phyloP scores from a whole-genome alignment of 2,797 vertebrate species.

The Phrynocephalus forsythii region DNA sequence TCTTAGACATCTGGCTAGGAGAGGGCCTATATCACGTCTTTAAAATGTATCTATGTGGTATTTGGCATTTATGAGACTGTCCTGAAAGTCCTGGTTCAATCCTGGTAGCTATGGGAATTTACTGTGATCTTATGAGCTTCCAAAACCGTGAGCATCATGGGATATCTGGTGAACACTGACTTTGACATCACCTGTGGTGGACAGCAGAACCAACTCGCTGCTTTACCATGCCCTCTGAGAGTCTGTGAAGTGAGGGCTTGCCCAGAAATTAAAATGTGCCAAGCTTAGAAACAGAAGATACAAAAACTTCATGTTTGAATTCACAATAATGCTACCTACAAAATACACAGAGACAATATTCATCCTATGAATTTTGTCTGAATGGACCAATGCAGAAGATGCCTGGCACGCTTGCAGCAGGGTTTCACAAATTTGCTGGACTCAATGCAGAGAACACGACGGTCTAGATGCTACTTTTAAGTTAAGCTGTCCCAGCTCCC shows the following conservation, averaged over 20 bases:
- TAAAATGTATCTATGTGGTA: neutral
- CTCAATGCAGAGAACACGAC: neutral
- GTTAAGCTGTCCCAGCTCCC: too few relatives aligned
- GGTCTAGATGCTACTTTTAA: neutral
- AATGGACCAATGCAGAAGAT: neutral
- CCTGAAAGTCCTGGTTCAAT: neutral
- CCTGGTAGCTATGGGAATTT: neutral
- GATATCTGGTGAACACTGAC: neutral
- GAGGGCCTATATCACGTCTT: neutral
- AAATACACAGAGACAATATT: neutral
- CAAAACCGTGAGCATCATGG: too few relatives aligned
- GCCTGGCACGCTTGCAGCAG: neutral
- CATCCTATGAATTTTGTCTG: neutral
- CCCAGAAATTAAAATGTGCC: neutral
- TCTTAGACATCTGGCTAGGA: neutral
- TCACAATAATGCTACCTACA: neutral
- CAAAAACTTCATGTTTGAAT: neutral
- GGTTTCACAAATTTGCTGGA: neutral
- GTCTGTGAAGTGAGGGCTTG: neutral
- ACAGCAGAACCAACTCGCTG: neutral
- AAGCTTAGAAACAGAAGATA: neutral
- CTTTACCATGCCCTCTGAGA: neutral
- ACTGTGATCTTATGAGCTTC: neutral
- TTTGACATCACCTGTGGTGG: neutral
- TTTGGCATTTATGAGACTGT: neutral